These are phyloP conservation scores for Protonemura montana DNA, from an alignment of 2,888 invertebrate species.

Conservation along the genomic window DNA sequence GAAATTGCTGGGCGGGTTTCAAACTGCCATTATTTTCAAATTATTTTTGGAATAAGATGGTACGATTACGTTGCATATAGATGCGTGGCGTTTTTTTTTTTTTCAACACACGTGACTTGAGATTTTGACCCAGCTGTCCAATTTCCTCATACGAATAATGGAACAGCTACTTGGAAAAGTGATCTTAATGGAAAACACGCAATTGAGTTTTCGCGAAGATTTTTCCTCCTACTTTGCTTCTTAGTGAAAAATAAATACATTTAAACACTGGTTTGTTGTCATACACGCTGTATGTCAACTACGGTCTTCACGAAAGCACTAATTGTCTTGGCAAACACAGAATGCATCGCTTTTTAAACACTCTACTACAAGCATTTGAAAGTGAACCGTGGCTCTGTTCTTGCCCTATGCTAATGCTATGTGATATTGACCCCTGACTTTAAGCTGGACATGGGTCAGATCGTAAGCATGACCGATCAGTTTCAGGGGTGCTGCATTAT, in stretches of 20 bases:
- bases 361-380: neutral
- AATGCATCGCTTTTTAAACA: neutral
- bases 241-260: neutral
- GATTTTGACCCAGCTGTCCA: neutral
- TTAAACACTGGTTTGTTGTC: neutral
- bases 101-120: neutral
- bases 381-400: neutral
- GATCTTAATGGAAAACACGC: too few relatives aligned
- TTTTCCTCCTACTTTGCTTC: neutral
- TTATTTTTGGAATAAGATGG: neutral
- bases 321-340: constrained; percentile 14
- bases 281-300: neutral
- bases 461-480: neutral
- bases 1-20: neutral
- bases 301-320: neutral
- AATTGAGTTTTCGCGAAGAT: neutral
- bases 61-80: neutral
- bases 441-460: neutral
- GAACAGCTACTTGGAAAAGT: too few relatives aligned
- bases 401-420: neutral
- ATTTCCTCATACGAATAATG: neutral
- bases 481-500: neutral
- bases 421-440: neutral
- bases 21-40: neutral
- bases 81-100: neutral